Evolutionary conservation across 2,888 invertebrate species (phyloP).

Genomic region (Drosophila neonasuta): DNA sequence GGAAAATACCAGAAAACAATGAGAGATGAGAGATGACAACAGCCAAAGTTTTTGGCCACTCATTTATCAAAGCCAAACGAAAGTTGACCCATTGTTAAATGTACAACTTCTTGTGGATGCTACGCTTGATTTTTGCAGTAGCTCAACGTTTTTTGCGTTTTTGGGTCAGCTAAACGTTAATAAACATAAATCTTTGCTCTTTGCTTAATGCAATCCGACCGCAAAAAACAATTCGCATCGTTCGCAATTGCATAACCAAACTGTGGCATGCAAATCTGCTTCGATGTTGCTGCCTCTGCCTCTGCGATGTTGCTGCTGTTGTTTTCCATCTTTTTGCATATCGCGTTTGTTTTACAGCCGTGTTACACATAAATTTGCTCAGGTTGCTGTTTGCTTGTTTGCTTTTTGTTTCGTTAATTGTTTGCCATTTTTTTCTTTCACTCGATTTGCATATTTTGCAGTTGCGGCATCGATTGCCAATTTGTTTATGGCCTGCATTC

Average conservation of each 20-base stretch:
- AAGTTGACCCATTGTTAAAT: conserved; percentile 73
- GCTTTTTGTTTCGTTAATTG: conserved; percentile 51
- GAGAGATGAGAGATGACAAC: background rate
- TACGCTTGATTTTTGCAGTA: conserved; percentile 64
- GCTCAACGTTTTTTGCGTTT: conserved; percentile 39
- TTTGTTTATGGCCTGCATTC: conserved; percentile 61
- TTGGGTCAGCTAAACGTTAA: conserved; percentile 75
- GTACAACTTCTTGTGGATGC: conserved; percentile 29
- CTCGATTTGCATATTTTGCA: conserved; percentile 17
- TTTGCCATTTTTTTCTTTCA: conserved; percentile 57
- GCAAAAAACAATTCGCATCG: conserved; percentile 61
- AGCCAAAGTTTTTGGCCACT: conserved; percentile 16
- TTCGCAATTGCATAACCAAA: conserved; percentile 64
- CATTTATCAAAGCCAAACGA: conserved; percentile 75
- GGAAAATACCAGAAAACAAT: background rate
- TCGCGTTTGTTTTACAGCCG: conserved; percentile 44
- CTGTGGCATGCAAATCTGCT: conserved; percentile 51
- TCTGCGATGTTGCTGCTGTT: background rate
- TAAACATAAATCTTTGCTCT: conserved; percentile 70
- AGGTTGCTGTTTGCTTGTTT: conserved; percentile 33
- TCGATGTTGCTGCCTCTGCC: conserved; percentile 39
- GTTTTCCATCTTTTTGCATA: conserved; percentile 34
- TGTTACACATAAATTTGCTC: conserved; percentile 69
- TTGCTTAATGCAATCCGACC: conserved; percentile 64
- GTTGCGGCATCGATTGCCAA: conserved; percentile 73